Evolutionary conservation across 2,113 vertebrate genomes (phyloP).

Genomic region (Etia nguti): DNA sequence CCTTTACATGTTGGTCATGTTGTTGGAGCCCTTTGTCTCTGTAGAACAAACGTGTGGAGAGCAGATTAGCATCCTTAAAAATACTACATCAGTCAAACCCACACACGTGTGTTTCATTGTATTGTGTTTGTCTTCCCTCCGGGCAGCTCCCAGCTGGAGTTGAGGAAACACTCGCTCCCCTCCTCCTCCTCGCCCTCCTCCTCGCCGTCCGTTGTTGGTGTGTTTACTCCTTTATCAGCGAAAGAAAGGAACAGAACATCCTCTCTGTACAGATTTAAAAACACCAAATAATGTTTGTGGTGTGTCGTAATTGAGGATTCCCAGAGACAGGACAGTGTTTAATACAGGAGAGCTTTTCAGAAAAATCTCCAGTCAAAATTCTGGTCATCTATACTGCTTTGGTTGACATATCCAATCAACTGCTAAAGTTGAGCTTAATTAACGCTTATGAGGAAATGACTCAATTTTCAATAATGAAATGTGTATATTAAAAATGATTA

Average conservation of each 20-base stretch:
- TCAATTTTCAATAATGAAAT: neutral
- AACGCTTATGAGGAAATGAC: neutral
- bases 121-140: constrained; percentile 2
- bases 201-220: neutral
- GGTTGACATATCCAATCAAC: neutral
- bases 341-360: neutral
- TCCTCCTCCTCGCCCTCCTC: neutral
- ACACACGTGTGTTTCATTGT: neutral
- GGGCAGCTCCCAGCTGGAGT: constrained; percentile 6
- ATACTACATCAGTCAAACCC: neutral
- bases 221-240: constrained; percentile 2
- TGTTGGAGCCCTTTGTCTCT: neutral
- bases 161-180: neutral
- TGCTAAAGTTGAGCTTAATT: neutral
- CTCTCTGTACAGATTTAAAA: neutral
- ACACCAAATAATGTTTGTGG: neutral
- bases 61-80: neutral
- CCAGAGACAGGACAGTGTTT: neutral
- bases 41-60: neutral
- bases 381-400: neutral
- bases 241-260: neutral
- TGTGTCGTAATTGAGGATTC: neutral
- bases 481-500: neutral
- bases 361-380: neutral
- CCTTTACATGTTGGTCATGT: neutral